Evolutionary conservation across 2,888 invertebrate species (phyloP).

Genomic region (Hypena proboscidalis): DNA sequence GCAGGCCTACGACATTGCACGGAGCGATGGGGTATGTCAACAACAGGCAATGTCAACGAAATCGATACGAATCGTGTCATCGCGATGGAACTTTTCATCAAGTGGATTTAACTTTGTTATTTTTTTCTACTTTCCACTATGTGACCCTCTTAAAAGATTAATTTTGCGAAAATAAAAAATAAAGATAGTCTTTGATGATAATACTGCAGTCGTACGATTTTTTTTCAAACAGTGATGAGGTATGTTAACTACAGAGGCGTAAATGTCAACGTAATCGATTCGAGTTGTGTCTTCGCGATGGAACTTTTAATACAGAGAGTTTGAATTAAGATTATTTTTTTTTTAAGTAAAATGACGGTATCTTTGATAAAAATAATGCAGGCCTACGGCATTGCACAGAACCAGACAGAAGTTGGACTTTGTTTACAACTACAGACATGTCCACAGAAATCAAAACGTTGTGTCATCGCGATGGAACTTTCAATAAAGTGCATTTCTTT

Average conservation of each 20-base stretch:
- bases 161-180: no score
- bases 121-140: no score
- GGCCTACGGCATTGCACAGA: conserved; percentile 54
- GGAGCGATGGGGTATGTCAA: conserved; percentile 57
- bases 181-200: no score
- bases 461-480: neutral
- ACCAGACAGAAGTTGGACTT: conserved; percentile 47
- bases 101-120: neutral
- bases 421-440: conserved; percentile 61
- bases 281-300: no score
- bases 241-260: no score
- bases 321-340: no score
- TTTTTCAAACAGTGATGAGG: no score
- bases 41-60: conserved; percentile 48
- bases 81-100: neutral
- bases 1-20: conserved; percentile 57
- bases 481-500: neutral
- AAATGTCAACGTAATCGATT: no score
- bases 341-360: no score
- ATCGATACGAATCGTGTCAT: conserved; percentile 39
- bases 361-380: conserved; percentile 72
- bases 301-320: no score
- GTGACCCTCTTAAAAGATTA: no score
- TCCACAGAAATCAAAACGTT: conserved; percentile 46
- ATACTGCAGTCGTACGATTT: no score